Conservation (phyloP, 1,140 invertebrate genomes). For the Meloidogyne floridensis region DNA sequence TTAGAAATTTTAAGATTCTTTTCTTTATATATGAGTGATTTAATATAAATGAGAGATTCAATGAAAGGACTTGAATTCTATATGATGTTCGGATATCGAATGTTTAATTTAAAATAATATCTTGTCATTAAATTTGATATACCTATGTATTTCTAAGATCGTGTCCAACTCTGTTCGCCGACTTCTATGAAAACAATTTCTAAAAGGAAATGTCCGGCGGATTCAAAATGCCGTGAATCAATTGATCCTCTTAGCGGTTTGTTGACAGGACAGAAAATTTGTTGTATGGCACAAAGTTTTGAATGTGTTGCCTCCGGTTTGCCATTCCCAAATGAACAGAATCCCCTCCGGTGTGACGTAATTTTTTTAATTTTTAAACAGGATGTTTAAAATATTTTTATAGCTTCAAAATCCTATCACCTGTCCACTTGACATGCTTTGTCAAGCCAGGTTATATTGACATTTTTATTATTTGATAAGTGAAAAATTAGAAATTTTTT, state of each 20-base stretch:
- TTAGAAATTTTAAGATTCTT: no score
- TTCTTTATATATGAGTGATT: no score
- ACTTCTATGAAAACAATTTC: not conserved
- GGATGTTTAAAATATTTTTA: not conserved
- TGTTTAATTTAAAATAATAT: no score
- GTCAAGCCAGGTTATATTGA: conserved; percentile 18
- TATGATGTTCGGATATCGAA: no score
- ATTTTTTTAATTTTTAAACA: not conserved
- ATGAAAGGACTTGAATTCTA: not conserved
- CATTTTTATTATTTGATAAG: no score
- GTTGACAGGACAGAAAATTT: conserved; percentile 42
- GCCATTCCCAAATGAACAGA: not conserved
- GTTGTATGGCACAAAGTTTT: conserved; percentile 30
- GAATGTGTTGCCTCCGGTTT: not conserved
- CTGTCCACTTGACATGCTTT: conserved; percentile 29
- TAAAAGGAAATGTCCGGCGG: conserved; percentile 34
- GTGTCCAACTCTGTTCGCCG: conserved; percentile 42
- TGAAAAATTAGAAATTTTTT: no score
- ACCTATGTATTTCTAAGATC: conserved; percentile 21
- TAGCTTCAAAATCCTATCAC: not conserved
- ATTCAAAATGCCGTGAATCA: conserved; percentile 44
- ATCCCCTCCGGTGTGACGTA: not conserved
- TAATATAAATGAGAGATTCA: not conserved
- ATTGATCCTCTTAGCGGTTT: conserved; percentile 11
- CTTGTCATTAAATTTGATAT: not conserved